These are phyloP conservation scores for Chaetophractus vellerosus DNA, from an alignment of 2,797 vertebrate genomes.

Conservation along the genomic window DNA sequence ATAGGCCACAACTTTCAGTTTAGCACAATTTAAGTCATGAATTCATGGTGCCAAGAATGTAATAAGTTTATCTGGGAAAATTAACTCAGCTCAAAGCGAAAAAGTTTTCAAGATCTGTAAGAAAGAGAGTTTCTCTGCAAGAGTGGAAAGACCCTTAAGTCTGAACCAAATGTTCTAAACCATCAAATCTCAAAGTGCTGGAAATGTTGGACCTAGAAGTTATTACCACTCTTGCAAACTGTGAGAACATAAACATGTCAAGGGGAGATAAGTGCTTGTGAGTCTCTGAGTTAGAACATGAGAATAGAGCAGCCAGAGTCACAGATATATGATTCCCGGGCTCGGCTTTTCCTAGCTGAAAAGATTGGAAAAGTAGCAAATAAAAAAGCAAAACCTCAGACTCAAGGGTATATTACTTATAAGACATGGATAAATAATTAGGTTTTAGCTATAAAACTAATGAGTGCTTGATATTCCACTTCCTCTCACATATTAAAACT, in stretches of 20 bases:
- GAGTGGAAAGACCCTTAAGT: not conserved
- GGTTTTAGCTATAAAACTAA: constrained; percentile 24
- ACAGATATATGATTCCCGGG: not conserved
- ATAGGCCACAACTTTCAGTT: not conserved
- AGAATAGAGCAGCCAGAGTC: not conserved
- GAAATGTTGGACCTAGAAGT: not conserved
- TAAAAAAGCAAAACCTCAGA: constrained; percentile 49
- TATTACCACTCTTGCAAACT: not conserved
- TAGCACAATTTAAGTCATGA: constrained; percentile 39
- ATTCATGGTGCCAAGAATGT: constrained; percentile 7
- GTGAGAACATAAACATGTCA: not conserved
- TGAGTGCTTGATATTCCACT: not conserved
- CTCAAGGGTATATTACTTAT: constrained; percentile 28
- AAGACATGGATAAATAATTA: not conserved
- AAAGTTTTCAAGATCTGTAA: not conserved
- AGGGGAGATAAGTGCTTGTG: not conserved
- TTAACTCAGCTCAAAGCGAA: constrained; percentile 50
- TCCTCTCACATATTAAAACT: not conserved
- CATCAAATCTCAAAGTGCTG: not conserved
- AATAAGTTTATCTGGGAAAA: constrained; percentile 48
- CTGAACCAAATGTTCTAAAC: constrained; percentile 35
- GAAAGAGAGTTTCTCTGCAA: constrained; percentile 26
- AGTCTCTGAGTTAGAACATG: not conserved
- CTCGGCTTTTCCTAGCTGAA: not conserved
- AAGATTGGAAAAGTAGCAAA: constrained; percentile 14